phyloP scores from a whole-genome alignment of 2,113 vertebrate genomes.

The Bambusicola thoracicus region DNA sequence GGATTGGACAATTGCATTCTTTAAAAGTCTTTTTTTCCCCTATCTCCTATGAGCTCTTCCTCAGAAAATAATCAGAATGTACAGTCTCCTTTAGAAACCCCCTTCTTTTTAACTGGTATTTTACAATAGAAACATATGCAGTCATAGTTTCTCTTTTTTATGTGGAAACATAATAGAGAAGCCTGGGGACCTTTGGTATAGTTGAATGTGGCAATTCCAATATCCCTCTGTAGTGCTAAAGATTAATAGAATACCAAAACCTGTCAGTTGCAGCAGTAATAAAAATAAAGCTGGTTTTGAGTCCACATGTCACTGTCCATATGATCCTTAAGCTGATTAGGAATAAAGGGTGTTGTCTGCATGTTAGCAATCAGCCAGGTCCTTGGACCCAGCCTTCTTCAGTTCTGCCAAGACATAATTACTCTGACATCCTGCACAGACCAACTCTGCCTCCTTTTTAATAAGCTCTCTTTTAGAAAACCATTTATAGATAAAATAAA shows the following conservation, averaged over 20 bases:
- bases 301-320: background rate
- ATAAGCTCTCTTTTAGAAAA: conserved; percentile 42
- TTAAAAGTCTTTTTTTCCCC: background rate
- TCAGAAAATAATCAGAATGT: background rate
- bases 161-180: background rate
- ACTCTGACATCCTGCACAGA: conserved; percentile 23
- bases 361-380: background rate
- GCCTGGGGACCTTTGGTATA: background rate
- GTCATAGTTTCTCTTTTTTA: background rate
- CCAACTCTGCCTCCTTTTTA: conserved; percentile 28
- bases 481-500: conserved; percentile 57
- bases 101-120: background rate
- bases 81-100: background rate
- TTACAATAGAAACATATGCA: background rate
- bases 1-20: background rate
- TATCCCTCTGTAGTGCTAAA: background rate
- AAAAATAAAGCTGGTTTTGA: background rate
- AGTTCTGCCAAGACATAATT: conserved; percentile 33
- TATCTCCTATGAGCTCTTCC: background rate
- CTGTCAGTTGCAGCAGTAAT: background rate
- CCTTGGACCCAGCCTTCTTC: conserved; percentile 7
- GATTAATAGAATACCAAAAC: fast-evolving
- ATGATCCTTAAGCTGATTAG: background rate
- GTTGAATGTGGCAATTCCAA: background rate
- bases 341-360: background rate